Evolutionary conservation across 2,113 vertebrate genomes (phyloP), one percentile per base, ranked within the genome.

Genomic region (Deroptyus accipitrinus): DNA sequence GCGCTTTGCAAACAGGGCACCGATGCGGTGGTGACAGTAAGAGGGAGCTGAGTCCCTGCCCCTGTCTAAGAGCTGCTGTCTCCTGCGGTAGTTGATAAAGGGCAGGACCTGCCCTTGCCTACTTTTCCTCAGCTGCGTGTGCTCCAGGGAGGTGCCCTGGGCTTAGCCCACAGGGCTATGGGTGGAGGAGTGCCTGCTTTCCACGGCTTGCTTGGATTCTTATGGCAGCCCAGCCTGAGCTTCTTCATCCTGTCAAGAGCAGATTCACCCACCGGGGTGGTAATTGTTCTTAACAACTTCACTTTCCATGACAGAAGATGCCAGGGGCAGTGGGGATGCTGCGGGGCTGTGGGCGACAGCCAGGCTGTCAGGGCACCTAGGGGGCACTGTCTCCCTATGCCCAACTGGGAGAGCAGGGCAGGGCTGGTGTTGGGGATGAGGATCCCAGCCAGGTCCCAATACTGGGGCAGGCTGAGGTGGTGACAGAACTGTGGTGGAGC

Each of bases 1-100:
- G 57, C 0, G 2, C 39, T 85, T 82, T 85, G 37, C 3, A 57
- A 66, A 15, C 30, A 49, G 30, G 23, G 12, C 33, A 57, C 24
- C 12, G 22, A n/a, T 8, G 8, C 44, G 52, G 28, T 0, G 0
- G 6, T 20, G 28, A 49, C 1, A 1, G 13, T 6, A 16, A 67
- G 69, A 44, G 30, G 23, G 54, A 62, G 10, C 13, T 27, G 23
- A 2, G 11, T 39, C 41, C 23, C 31, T 48, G 10, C 17, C 27
- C 15, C 17, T 89, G 20, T 86, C 77, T 44, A 42, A 62, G 10
- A 70, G 30, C 30, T 14, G 33, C 49, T 79, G 44, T 27, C 17
- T 75, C 19, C 23, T 49, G 48, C 31, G 27, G 25, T 11, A 6
- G 4, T 3, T 84, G 44, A 15, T 19, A 28, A 67, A 24, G 57